These are phyloP conservation scores for Eupeodes corollae DNA, from an alignment of 1,140 invertebrate species.

Conservation along the genomic window DNA sequence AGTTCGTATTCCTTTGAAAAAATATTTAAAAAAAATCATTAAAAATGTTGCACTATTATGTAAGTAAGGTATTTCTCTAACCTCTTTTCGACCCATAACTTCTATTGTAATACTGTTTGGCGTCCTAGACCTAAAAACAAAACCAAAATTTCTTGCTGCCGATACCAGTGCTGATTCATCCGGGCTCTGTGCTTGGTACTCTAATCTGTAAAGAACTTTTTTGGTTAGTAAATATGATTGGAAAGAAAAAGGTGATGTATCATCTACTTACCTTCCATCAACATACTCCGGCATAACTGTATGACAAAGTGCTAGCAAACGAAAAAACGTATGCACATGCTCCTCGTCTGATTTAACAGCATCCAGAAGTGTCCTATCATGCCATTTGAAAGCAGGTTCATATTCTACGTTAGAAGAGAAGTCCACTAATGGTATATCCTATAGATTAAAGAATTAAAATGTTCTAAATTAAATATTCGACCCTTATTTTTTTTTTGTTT, in stretches of 20 bases:
- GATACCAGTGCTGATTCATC: constrained; percentile 95
- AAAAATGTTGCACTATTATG: not conserved
- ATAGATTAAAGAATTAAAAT: no score
- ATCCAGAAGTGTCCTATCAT: constrained; percentile 76
- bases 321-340: constrained; percentile 77
- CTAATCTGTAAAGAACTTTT: constrained; percentile 8
- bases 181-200: constrained; percentile 83
- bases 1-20: constrained; percentile 74
- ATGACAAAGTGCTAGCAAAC: constrained; percentile 82
- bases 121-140: constrained; percentile 90
- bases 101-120: constrained; percentile 90
- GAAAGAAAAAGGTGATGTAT: not conserved
- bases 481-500: no score
- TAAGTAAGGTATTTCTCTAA: constrained; percentile 24
- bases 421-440: constrained; percentile 46
- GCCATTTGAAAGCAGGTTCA: constrained; percentile 89
- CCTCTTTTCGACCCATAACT: constrained; percentile 72
- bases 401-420: constrained; percentile 89
- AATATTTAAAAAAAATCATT: constrained; percentile 11
- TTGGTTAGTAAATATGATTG: not conserved
- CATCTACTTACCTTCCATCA: constrained; percentile 46
- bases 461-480: no score
- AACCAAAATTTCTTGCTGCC: constrained; percentile 95
- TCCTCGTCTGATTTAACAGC: constrained; percentile 63
- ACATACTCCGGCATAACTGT: constrained; percentile 96